Evolutionary conservation across 2,888 invertebrate genomes (phyloP), one percentile per base, ranked within the genome.

Genomic region (Idaea biselata): DNA sequence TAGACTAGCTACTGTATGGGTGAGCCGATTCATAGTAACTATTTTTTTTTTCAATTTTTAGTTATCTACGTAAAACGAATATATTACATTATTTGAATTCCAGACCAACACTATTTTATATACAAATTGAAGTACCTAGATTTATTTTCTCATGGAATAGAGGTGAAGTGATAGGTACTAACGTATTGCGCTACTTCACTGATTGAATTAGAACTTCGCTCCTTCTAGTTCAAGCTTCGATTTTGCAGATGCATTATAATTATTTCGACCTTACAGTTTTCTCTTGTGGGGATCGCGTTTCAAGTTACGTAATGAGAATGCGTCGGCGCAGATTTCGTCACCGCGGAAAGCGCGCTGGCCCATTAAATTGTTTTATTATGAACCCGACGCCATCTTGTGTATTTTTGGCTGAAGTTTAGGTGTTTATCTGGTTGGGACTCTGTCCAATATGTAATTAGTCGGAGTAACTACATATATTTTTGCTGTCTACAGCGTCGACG

Each of bases 301-400:
- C 88, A 84, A 80, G 82, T 91, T 91, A 88, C 90, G 89, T 80
- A 92, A 89, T 85, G 76, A 79, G 82, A 84, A 87, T 88, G 88
- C 89, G 90, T 87, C 87, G 87, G 87, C 88, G 89, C 86, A 80
- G 84, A 89, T 92, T 91, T 92, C 91, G 90, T 91, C 91, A 91
- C 90, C 89, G 86, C 91, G 91, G 91, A 89, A 92, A 91, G 86
- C 90, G 91, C 88, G 91, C 87, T 90, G 91, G 91, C 91, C 91
- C 91, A 91, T 92, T 92, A 92, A 91, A 92, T 91, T 90, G 91
- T 91, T 92, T 91, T 92, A 92, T 91, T 92, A 91, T 91, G 91
- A 89, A 91, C 89, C 82, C 88, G 91, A 86, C 91, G 91, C 91
- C 91, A 90, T 91, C 87, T 89, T 87, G 86, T 88, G 87, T 92